Conservation (phyloP, 2,888 invertebrate genomes). For the Bruchidius siliquastri region DNA sequence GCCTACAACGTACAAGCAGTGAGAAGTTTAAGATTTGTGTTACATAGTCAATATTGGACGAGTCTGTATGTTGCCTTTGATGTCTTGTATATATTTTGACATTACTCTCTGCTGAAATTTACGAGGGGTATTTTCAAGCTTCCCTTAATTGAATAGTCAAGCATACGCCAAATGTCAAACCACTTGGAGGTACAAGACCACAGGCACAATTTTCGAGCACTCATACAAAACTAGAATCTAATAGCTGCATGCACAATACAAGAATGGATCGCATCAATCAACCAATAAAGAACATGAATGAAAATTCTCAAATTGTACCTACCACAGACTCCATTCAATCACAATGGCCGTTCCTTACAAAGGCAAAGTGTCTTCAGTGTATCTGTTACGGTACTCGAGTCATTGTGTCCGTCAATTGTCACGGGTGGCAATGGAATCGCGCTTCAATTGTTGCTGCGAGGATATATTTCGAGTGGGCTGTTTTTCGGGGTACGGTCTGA, state of each 20-base stretch:
- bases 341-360: slow-evolving; percentile 26
- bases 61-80: too few species aligned
- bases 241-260: not conserved
- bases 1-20: too few species aligned
- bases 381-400: slow-evolving; percentile 37
- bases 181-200: not conserved
- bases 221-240: not conserved
- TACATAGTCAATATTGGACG: too few species aligned
- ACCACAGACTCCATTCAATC: slow-evolving; percentile 31
- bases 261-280: not conserved
- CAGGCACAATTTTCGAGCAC: not conserved
- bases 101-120: not conserved
- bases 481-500: slow-evolving; percentile 33
- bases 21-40: too few species aligned
- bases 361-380: slow-evolving; percentile 30
- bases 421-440: slow-evolving; percentile 27
- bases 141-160: not conserved
- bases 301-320: slow-evolving; percentile 34
- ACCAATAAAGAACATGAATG: slow-evolving; percentile 22
- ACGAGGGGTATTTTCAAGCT: not conserved
- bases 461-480: not conserved
- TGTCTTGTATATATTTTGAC: not conserved
- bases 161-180: not conserved
- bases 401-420: slow-evolving; percentile 32
- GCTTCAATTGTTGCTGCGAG: slow-evolving; percentile 17